Base-by-base conservation (phyloP, 2,888 invertebrate species). In the Poecilus cupreus region DNA sequence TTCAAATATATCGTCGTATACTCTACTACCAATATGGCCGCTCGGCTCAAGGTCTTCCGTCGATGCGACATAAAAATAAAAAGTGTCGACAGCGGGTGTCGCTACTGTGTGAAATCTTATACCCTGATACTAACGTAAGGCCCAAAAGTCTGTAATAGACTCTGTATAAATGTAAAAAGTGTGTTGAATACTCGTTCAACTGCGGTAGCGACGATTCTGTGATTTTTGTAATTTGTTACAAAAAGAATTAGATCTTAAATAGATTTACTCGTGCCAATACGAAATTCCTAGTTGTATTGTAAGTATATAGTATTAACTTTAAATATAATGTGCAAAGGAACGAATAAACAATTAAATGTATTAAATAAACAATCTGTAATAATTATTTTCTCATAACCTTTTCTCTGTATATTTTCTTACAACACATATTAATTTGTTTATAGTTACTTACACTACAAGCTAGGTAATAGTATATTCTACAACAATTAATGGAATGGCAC, bases 221-320 rank as follows among this genome's bases (percentile, higher is more conserved):
- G 60, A 60, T 60, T 26, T 60, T 60, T 60, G 60, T 60, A 57
- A 57, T 4, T 57, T 8, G 2, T 22, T 54, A 54, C 24, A 60
- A 54, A 54, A 32, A 32, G 2, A 32, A 32, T 3, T 32, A 60
- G 60, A 60, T 60, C 60, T 60, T 60, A 60, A 11, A 60, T 60
- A 32, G 32, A 32, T 3, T 32, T 32, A 32, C n/a, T n/a, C n/a
- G n/a, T n/a, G n/a, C n/a, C n/a, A n/a, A n/a, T 32, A 32, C 32
- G 32, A 32, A 3, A 32, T 32, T 32, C 20, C 22, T 20, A 54
- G 22, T 6, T 51, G 6, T 49, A 49, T 49, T 46, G 20, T 51
- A 51, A 20, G 51, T 51, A 51, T 20, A 0, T 43, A 43, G 43
- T 43, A n/a, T 43, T 60, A 60, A 54, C 10, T 54, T 22, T 54